These are phyloP conservation scores for Mechanitis mazaeus DNA, from an alignment of 2,888 invertebrate genomes.

Conservation along the genomic window DNA sequence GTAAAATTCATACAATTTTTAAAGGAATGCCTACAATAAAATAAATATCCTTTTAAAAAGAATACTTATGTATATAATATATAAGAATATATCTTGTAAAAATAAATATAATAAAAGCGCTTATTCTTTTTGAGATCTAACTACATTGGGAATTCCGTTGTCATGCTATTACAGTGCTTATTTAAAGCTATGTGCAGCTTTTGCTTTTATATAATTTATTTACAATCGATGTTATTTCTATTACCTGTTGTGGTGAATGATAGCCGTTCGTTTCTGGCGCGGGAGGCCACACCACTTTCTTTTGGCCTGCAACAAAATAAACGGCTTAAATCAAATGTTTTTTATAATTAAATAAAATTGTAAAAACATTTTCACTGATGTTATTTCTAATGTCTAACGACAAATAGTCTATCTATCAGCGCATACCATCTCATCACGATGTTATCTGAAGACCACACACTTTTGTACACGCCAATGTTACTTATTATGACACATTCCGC, in stretches of 20 bases:
- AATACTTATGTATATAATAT: no score
- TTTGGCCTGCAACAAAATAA: conserved; percentile 78
- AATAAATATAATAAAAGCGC: neutral
- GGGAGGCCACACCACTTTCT: conserved; percentile 93
- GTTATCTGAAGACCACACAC: conserved; percentile 42
- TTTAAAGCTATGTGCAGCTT: conserved; percentile 62
- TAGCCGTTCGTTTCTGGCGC: conserved; percentile 81
- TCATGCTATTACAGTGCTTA: conserved; percentile 34
- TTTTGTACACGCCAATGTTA: conserved; percentile 48
- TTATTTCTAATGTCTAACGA: neutral
- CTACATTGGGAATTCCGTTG: neutral
- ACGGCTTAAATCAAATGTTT: neutral
- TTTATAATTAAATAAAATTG: neutral
- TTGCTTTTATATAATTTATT: conserved; percentile 40
- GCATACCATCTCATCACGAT: conserved; percentile 40
- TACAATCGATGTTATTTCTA: conserved; percentile 33
- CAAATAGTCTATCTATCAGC: conserved; percentile 35
- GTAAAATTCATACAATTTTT: neutral
- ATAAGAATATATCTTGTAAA: no score
- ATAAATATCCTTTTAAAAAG: neutral
- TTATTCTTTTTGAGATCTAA: neutral
- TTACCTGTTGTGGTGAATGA: conserved; percentile 80
- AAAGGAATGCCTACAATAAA: neutral
- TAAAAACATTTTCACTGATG: neutral
- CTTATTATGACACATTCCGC: conserved; percentile 66